Conservation (phyloP, 2,113 vertebrate genomes). For the Clarias gariepinus region DNA sequence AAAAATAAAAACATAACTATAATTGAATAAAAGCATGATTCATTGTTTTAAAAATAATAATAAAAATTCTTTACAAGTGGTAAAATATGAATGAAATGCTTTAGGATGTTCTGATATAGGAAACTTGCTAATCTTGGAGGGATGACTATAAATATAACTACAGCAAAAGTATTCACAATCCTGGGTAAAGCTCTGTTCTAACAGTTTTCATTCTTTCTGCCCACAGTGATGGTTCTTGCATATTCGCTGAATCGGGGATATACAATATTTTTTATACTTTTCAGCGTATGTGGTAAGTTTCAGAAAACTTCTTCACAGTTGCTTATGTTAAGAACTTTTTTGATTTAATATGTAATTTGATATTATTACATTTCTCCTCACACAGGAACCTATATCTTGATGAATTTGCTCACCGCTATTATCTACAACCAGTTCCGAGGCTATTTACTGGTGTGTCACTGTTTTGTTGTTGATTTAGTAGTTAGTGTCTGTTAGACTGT, state of each 20-base stretch:
- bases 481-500: background rate
- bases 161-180: background rate
- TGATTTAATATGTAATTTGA: constrained; percentile 74
- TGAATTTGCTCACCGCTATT: constrained; percentile 96
- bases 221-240: constrained; percentile 89
- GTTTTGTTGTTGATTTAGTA: background rate
- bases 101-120: background rate
- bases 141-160: background rate
- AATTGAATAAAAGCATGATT: background rate
- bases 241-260: constrained; percentile 87
- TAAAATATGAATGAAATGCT: background rate
- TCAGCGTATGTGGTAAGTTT: constrained; percentile 88
- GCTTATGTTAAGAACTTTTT: constrained; percentile 12
- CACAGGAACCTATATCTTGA: constrained; percentile 91
- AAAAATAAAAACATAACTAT: background rate
- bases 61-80: background rate
- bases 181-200: background rate
- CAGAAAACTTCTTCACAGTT: background rate
- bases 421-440: constrained; percentile 99
- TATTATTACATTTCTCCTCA: background rate
- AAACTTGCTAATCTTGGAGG: background rate
- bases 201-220: constrained; percentile 4
- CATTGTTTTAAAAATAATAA: background rate
- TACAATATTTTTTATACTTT: constrained; percentile 87
- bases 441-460: constrained; percentile 87